Base-by-base conservation (phyloP, 2,113 vertebrate species). In the Nesogale talazaci region DNA sequence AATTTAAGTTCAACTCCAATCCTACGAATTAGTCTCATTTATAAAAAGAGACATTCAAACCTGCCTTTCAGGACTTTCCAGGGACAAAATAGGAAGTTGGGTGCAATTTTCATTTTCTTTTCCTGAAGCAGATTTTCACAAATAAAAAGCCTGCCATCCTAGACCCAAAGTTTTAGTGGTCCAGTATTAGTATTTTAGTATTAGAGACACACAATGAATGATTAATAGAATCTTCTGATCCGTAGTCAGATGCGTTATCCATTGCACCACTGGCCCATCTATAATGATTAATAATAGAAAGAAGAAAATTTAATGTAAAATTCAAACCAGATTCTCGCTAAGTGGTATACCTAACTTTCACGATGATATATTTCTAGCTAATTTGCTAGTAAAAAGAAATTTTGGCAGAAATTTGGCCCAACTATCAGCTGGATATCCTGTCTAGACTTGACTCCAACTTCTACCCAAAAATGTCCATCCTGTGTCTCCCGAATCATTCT, bases 371-470 rank as follows among this genome's bases (percentile, higher is more conserved):
- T 77, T 88, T 93, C 65, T 90, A 92, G 95, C 94, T 85, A 93
- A 81, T 52, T 90, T 78, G 2, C 80, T 72, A 81, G 59, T 80
- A 84, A 93, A 88, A 23, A 61, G 57, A 93, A 31, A 77, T 38
- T 75, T 63, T 79, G 84, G 81, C 69, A 89, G 86, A 91, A 86
- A 12, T 67, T 75, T 90, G 40, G 69, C 57, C 31, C n/a, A 82
- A 74, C 19, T 65, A 72, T 91, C 59, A 90, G 40, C 31, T 89
- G 72, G 56, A 83, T 93, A 92, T 86, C 31, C 89, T 94, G 82
- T 96, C 86, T 94, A 94, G 94, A 94, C 76, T 69, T 86, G 29
- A 92, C 80, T 92, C 52, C n/a, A 75, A 29, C 59, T 76, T 90
- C n/a, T 82, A 0, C 17, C n/a, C 8, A 72, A 65, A 70, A 27